Evolutionary conservation across 2,797 vertebrate genomes (phyloP), one percentile per base, ranked within the genome.

Genomic region (Pangasius krempfi): DNA sequence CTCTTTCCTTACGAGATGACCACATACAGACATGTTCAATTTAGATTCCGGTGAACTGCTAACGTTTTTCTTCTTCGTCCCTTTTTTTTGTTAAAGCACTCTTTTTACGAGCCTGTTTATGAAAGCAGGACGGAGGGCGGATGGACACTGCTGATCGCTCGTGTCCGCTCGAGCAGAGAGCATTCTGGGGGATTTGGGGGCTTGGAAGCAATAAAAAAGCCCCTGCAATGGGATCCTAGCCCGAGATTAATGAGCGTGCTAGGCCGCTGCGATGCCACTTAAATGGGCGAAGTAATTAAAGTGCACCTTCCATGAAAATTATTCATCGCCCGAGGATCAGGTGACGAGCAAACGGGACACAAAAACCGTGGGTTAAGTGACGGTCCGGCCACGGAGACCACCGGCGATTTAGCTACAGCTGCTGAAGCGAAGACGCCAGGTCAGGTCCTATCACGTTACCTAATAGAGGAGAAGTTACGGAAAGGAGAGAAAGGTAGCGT

Each of bases 251-350:
- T 99, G 99, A 99, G 97, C 96, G 96, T 97, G 98, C 99, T 97
- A 98, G 96, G 95, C 96, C 94, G 96, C 96, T 96, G 98, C 98
- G 98, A 99, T 98, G 96, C 98, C 97, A 98, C 97, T 98, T 98
- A 99, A 99, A 99, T 98, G 97, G 97, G 97, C 22, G 97, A 98
- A 97, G 97, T 99, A 99, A 99, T 99, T 99, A 99, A 99, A 99
- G 98, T 98, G 97, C 98, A 99, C 97, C 97, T 97, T 99, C 97
- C 98, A 99, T 99, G 98, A 99, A 99, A 99, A 99, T 98, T 99
- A 99, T 99, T 99, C 98, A 99, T 99, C 98, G 98, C 97, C 97
- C 97, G 97, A 96, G 96, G 97, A 99, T 98, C 97, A 97, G 96
- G 97, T 98, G 97, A 98, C 97, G 97, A 97, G 97, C 97, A 97